These are phyloP conservation scores for Drosophila peninsularis DNA, from an alignment of 2,888 invertebrate genomes.

Conservation along the genomic window DNA sequence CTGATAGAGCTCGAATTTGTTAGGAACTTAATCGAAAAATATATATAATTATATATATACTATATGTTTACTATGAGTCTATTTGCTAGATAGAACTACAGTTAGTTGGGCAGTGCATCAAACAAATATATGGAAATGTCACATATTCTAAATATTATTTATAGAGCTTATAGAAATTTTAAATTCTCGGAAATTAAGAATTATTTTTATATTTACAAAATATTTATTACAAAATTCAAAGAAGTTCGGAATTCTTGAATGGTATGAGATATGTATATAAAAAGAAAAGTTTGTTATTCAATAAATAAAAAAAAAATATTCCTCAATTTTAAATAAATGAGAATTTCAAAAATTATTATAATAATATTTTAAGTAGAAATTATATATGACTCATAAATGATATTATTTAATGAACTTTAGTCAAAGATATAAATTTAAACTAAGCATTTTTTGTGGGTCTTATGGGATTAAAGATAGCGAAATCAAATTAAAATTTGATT, in stretches of 20 bases:
- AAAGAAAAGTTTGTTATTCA: too few species aligned
- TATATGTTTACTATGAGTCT: too few species aligned
- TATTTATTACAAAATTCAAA: not conserved
- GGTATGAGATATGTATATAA: too few species aligned
- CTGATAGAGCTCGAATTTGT: not conserved
- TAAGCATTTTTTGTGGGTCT: not conserved
- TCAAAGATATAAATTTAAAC: not conserved
- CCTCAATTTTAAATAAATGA: not conserved
- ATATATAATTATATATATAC: not conserved
- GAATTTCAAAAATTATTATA: not conserved
- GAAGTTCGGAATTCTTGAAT: too few species aligned
- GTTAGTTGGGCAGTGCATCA: not conserved
- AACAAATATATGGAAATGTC: not conserved
- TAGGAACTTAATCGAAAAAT: not conserved
- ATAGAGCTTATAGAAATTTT: not conserved
- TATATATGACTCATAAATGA: not conserved
- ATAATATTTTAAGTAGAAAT: not conserved
- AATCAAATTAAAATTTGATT: not conserved
- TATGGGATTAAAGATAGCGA: not conserved
- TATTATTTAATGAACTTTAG: not conserved
- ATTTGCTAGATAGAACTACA: too few species aligned
- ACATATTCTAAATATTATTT: not conserved
- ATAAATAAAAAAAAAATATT: not conserved
- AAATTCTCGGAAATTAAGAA: not conserved
- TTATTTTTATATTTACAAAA: not conserved